phyloP scores from a whole-genome alignment of 2,888 invertebrate species.

The Pseudococcus longispinus region DNA sequence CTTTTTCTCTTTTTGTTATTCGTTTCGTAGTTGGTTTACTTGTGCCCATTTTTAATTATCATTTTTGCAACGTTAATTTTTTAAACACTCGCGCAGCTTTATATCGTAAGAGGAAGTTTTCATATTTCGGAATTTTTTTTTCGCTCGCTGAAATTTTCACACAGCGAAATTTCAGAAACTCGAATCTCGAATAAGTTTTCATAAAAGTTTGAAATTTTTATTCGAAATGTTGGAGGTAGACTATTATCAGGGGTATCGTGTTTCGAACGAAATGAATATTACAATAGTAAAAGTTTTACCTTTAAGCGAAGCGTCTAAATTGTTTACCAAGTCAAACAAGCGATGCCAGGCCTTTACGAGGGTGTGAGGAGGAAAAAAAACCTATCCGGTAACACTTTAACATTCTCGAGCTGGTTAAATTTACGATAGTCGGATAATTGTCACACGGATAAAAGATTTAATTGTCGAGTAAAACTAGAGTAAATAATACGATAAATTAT shows the following conservation, averaged over 20 bases:
- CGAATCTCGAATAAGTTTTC: neutral
- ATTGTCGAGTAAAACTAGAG: slow-evolving; percentile 21
- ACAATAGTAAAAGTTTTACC: neutral
- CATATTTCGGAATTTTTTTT: slow-evolving; percentile 19
- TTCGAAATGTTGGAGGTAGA: slow-evolving; percentile 6
- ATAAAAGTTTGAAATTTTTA: slow-evolving; percentile 34
- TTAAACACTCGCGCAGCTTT: slow-evolving; percentile 1
- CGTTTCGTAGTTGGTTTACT: slow-evolving; percentile 32
- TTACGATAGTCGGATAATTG: neutral
- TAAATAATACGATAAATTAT: slow-evolving; percentile 26
- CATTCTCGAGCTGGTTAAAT: slow-evolving; percentile 16
- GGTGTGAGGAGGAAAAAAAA: neutral
- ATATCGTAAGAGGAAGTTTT: neutral
- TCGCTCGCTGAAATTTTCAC: neutral
- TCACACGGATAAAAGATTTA: slow-evolving; percentile 5
- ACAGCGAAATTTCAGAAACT: neutral
- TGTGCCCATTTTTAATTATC: slow-evolving; percentile 36
- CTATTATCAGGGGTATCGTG: slow-evolving; percentile 10
- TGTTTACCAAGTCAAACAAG: neutral
- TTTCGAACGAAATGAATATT: slow-evolving; percentile 29
- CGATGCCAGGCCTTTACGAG: neutral
- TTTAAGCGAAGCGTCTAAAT: neutral
- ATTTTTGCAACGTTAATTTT: slow-evolving; percentile 42
- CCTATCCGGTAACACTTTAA: neutral
- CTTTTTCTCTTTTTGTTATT: slow-evolving; percentile 33